Evolutionary conservation across 2,113 vertebrate genomes (phyloP).

Genomic region (Alectura lathami): DNA sequence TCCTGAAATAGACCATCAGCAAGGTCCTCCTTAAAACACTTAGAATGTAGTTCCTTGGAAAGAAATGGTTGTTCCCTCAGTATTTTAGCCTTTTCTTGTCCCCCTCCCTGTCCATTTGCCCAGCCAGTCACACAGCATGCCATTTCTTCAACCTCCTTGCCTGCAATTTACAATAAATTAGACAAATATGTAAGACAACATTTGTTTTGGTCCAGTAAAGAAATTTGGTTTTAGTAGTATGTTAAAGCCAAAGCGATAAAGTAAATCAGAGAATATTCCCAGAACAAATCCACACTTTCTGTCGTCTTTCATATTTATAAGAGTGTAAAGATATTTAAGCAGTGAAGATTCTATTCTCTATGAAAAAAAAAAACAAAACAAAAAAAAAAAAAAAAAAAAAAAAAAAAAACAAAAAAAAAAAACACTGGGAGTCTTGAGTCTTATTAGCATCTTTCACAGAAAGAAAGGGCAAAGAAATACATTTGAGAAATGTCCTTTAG

Average conservation of each 20-base stretch:
- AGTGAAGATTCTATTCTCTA: neutral
- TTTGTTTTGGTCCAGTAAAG: neutral
- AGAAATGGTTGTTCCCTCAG: neutral
- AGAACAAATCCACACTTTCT: neutral
- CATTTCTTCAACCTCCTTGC: neutral
- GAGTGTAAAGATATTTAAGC: neutral
- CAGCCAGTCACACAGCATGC: neutral
- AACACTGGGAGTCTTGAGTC: neutral
- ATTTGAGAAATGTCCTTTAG: constrained; percentile 1
- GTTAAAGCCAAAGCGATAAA: neutral
- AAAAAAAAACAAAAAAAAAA: neutral
- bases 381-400: neutral
- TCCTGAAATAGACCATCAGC: neutral
- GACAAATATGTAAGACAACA: neutral
- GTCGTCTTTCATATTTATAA: neutral
- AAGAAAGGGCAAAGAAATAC: constrained; percentile 20
- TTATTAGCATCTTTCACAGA: constrained; percentile 17
- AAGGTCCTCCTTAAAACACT: neutral
- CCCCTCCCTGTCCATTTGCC: neutral
- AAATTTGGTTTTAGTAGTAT: neutral
- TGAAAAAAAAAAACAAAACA: neutral
- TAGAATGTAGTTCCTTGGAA: neutral
- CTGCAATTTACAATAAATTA: neutral
- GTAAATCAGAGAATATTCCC: neutral
- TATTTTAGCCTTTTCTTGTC: neutral